These are phyloP conservation scores for Enteromius mattozi DNA, from an alignment of 2,797 vertebrate genomes.

Conservation along the genomic window DNA sequence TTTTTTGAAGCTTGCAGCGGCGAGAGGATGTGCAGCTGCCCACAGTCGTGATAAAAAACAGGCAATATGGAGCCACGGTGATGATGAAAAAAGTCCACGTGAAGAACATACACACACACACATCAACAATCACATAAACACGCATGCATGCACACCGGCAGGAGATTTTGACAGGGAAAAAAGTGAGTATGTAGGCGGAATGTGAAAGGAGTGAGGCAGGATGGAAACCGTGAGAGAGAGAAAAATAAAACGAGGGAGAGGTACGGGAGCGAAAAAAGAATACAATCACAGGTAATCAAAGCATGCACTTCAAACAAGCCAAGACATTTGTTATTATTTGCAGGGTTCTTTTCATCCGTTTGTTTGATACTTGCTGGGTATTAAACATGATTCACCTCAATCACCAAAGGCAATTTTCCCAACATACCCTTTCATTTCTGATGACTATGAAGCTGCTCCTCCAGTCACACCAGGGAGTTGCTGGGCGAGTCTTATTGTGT, in stretches of 20 bases:
- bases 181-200: slow-evolving; percentile 16
- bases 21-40: slow-evolving; percentile 62
- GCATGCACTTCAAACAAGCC: slow-evolving; percentile 60
- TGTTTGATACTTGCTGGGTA: slow-evolving; percentile 50
- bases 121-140: slow-evolving; percentile 3
- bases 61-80: slow-evolving; percentile 58
- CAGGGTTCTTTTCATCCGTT: slow-evolving; percentile 55
- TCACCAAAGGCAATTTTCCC: slow-evolving; percentile 58
- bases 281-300: slow-evolving; percentile 57
- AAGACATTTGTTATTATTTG: slow-evolving; percentile 62
- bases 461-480: slow-evolving; percentile 38
- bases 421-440: slow-evolving; percentile 26
- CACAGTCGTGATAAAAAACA: slow-evolving; percentile 56
- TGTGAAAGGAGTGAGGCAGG: slow-evolving; percentile 15
- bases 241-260: not conserved
- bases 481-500: slow-evolving; percentile 33
- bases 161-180: slow-evolving; percentile 14
- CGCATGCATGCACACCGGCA: not conserved
- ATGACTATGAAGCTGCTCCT: slow-evolving; percentile 25
- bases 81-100: slow-evolving; percentile 12
- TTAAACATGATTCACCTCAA: slow-evolving; percentile 63
- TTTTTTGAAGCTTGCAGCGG: slow-evolving; percentile 67
- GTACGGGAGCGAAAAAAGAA: slow-evolving; percentile 35
- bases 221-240: not conserved
- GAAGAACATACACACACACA: slow-evolving; percentile 22